These are phyloP conservation scores for Coleophora deauratella DNA, from an alignment of 2,888 invertebrate genomes.

Conservation along the genomic window DNA sequence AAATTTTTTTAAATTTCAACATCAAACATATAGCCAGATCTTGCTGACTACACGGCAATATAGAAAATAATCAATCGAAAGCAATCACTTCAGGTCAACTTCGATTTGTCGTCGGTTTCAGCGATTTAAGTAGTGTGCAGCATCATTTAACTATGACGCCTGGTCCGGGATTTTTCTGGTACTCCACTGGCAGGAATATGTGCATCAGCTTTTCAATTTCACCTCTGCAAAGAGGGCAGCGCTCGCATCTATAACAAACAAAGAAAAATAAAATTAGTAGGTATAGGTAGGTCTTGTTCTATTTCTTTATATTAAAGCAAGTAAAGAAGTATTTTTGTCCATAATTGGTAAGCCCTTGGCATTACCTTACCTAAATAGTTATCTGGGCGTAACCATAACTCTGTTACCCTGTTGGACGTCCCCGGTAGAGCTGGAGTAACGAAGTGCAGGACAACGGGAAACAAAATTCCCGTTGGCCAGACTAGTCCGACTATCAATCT, in stretches of 20 bases:
- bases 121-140: slow-evolving; percentile 15
- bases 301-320: too few relatives aligned
- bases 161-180: slow-evolving; percentile 36
- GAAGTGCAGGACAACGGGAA: too few relatives aligned
- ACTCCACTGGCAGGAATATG: slow-evolving; percentile 80
- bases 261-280: slow-evolving; percentile 2
- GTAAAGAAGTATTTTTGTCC: too few relatives aligned
- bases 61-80: too few relatives aligned
- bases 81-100: neutral
- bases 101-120: slow-evolving; percentile 22
- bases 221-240: slow-evolving; percentile 84
- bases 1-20: neutral
- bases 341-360: too few relatives aligned
- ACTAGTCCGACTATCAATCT: too few relatives aligned
- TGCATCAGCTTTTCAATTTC: slow-evolving; percentile 80
- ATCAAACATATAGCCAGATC: neutral
- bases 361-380: too few relatives aligned
- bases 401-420: too few relatives aligned
- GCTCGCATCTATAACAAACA: slow-evolving; percentile 74
- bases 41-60: neutral
- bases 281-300: too few relatives aligned
- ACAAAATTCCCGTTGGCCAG: too few relatives aligned
- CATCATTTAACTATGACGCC: slow-evolving; percentile 52
- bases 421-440: too few relatives aligned
- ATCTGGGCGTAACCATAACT: too few relatives aligned